A percentile compares a stretch with the other conserved stretches of the same genome.
These are phyloP conservation scores for Malurus alboscapulatus DNA, from an alignment of 2,113 vertebrate genomes.

Conservation along the genomic window DNA sequence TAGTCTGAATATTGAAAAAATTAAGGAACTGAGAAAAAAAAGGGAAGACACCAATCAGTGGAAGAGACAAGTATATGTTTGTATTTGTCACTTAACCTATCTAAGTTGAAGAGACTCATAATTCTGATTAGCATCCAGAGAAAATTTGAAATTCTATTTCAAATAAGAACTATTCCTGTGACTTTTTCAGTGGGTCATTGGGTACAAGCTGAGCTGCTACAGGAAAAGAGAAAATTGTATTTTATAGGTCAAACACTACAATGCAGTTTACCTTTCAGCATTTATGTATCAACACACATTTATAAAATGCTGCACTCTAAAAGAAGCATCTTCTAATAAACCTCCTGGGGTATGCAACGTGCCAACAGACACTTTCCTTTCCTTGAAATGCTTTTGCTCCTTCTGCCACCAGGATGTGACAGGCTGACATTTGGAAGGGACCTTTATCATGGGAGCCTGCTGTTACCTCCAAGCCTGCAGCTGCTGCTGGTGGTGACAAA, in stretches of 20 bases:
- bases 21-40: background rate
- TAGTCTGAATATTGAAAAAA: background rate
- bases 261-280: background rate
- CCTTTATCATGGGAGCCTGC: background rate
- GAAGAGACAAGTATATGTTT: background rate
- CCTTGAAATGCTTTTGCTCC: conserved; percentile 16
- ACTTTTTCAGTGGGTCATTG: background rate
- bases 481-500: background rate
- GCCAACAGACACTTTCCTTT: background rate
- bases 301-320: background rate
- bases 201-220: background rate
- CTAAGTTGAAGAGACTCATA: background rate
- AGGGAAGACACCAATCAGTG: background rate
- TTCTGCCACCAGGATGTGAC: background rate
- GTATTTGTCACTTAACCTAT: background rate
- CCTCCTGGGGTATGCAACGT: background rate
- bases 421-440: conserved; percentile 23
- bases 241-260: background rate
- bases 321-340: background rate
- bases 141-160: background rate
- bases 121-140: background rate
- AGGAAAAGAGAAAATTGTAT: background rate
- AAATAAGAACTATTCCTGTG: background rate
- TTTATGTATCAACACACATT: background rate
- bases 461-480: background rate